Percentiles rank a stretch among this genome's conserved stretches.
Conservation (phyloP, 2,888 invertebrate species). For the Dolomedes plantarius region DNA sequence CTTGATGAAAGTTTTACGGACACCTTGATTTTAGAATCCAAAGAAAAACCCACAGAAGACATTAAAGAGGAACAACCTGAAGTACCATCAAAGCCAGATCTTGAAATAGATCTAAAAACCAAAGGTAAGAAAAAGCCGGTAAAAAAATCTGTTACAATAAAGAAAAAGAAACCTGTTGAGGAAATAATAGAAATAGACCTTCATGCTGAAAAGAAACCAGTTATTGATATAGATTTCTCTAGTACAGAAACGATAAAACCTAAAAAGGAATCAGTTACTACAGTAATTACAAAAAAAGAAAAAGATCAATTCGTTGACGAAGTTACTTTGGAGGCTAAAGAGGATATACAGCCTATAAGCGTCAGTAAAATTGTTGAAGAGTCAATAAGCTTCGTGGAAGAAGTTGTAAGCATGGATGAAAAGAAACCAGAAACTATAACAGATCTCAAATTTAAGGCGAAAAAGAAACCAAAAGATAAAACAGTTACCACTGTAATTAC, state of each 20-base stretch:
- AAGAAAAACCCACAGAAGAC: constrained; percentile 16
- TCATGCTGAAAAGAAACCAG: not conserved
- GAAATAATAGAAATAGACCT: not conserved
- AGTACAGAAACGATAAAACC: constrained; percentile 44
- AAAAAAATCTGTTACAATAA: not conserved
- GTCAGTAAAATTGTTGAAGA: not conserved
- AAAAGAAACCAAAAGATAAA: not conserved
- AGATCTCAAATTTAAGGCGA: not conserved
- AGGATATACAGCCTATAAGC: no score
- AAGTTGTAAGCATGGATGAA: no score
- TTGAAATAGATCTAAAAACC: not conserved
- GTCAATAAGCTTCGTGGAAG: not conserved
- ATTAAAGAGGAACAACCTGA: not conserved
- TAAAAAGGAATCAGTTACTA: constrained; percentile 5
- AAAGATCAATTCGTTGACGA: not conserved
- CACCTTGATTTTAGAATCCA: not conserved
- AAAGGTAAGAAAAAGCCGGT: not conserved
- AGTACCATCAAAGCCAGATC: not conserved
- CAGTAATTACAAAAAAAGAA: not conserved
- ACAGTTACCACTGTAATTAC: no score
- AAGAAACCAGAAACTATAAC: no score
- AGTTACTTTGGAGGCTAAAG: no score
- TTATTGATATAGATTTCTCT: no score
- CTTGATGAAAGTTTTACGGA: not conserved
- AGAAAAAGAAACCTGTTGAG: not conserved